Evolutionary conservation across 2,888 invertebrate genomes (phyloP).

Genomic region (Mimumesa dahlbomi): DNA sequence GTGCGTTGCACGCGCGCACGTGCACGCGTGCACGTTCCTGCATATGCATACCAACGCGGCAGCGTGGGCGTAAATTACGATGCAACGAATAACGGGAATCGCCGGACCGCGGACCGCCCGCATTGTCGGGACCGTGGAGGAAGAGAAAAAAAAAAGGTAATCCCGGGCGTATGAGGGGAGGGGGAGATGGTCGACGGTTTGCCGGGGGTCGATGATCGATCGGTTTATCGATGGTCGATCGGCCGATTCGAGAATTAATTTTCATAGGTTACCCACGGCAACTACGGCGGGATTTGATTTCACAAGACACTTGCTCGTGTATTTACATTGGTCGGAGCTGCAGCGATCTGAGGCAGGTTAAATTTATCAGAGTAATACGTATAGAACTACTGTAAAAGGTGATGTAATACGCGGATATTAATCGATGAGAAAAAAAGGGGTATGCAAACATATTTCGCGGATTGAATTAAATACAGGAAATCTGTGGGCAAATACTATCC

Average conservation of each 20-base stretch:
- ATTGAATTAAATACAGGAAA: too few relatives aligned
- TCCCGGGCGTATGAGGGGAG: background rate
- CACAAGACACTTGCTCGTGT: too few relatives aligned
- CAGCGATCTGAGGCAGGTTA: too few relatives aligned
- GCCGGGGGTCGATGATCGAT: slow-evolving; percentile 40
- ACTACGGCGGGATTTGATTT: too few relatives aligned
- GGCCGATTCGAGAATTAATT: background rate
- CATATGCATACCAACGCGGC: slow-evolving; percentile 28
- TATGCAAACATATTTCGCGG: too few relatives aligned
- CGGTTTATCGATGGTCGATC: background rate
- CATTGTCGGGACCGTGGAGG: slow-evolving; percentile 41
- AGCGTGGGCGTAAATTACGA: slow-evolving; percentile 70
- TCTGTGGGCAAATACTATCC: too few relatives aligned
- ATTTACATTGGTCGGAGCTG: too few relatives aligned
- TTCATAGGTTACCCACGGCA: too few relatives aligned
- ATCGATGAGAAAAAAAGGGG: too few relatives aligned
- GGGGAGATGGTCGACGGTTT: background rate
- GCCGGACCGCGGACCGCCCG: slow-evolving; percentile 16
- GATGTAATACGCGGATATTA: too few relatives aligned
- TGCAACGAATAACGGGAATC: slow-evolving; percentile 47
- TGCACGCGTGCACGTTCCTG: slow-evolving; percentile 5
- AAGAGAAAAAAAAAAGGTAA: slow-evolving; percentile 5
- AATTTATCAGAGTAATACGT: too few relatives aligned
- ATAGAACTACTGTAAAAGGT: too few relatives aligned
- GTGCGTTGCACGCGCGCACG: slow-evolving; percentile 12